phyloP scores from a whole-genome alignment of 2,888 invertebrate species.

The Diaphora mendica region DNA sequence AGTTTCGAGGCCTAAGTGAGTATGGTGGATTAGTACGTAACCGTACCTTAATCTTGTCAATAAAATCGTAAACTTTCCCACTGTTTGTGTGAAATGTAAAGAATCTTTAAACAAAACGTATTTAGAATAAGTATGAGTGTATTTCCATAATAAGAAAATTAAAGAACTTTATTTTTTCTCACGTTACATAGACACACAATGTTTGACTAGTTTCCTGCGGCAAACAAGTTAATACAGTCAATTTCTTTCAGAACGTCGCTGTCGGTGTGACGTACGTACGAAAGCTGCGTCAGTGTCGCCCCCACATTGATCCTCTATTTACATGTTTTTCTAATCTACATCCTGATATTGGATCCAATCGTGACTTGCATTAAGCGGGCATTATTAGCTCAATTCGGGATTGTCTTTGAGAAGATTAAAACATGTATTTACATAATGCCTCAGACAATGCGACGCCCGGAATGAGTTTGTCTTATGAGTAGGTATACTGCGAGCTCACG shows the following conservation, averaged over 20 bases:
- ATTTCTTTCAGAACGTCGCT: constrained; percentile 33
- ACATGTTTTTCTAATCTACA: constrained; percentile 79
- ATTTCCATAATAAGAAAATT: constrained; percentile 50
- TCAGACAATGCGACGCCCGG: constrained; percentile 73
- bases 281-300: constrained; percentile 48
- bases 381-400: constrained; percentile 61
- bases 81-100: constrained; percentile 23
- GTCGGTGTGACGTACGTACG: constrained; percentile 43
- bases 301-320: constrained; percentile 61
- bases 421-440: constrained; percentile 71
- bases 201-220: constrained; percentile 22
- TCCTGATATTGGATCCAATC: constrained; percentile 72
- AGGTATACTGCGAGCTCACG: constrained; percentile 50
- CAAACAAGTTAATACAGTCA: constrained; percentile 49
- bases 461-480: constrained; percentile 54
- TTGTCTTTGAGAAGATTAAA: constrained; percentile 69
- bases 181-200: constrained; percentile 30
- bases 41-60: constrained; percentile 24
- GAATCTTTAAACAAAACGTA: constrained; percentile 17
- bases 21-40: constrained; percentile 35
- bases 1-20: constrained; percentile 22
- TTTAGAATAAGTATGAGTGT: constrained; percentile 29
- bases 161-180: constrained; percentile 40
- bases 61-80: constrained; percentile 20
- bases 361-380: constrained; percentile 77